Evolutionary conservation across 30 jellyfish, hydroid and myxozoan genomes (phyloP), one percentile per base, ranked within the genome.

Genomic region (Turritopsis dohrnii): DNA sequence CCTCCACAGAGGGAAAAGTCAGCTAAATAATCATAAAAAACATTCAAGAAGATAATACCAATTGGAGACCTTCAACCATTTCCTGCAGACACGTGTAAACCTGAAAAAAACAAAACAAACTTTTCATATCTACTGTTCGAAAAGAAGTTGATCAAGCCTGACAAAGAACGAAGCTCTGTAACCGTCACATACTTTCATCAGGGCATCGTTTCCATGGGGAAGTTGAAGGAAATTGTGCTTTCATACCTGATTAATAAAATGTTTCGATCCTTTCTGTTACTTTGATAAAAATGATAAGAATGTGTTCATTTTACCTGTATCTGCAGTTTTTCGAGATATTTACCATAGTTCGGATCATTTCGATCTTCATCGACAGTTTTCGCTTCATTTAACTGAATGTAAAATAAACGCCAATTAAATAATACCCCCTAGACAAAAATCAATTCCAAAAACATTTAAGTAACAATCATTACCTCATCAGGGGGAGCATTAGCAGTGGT

Each of bases 281-380:
- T 5, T 41, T 41, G 60, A 41, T 41, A 41, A 41, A 5, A 41
- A 41, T 13, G 5, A 3, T 41, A 41, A 41, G 13, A 13, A 41
- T 41, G 13, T 13, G 5, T 41, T 5, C 60, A 41, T 41, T 13
- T n/a, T n/a, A 82, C 89, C 85, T 82, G 85, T 21, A 27, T 82
- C 25, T 82, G 71, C 71, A 82, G n/a, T 41, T 82, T 65, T 29
- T 82, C 72, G 26, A 82, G 27, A 82, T 82, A 82, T 29, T 0
- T 71, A 18, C 16, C 21, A 30, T 82, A 82, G 26, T 69, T 71
- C 16, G 89, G 83, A 71, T 82, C 86, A 21, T 82, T 52, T 13
- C 24, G 9, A 26, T 23, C 53, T 5, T 3, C 60, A 41, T 5
- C 60, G 13, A 3, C 60, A 41, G 60, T 41, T 41, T 41, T 41